Base-by-base conservation (phyloP, 1,140 invertebrate species). In the Cotesia vestalis region DNA sequence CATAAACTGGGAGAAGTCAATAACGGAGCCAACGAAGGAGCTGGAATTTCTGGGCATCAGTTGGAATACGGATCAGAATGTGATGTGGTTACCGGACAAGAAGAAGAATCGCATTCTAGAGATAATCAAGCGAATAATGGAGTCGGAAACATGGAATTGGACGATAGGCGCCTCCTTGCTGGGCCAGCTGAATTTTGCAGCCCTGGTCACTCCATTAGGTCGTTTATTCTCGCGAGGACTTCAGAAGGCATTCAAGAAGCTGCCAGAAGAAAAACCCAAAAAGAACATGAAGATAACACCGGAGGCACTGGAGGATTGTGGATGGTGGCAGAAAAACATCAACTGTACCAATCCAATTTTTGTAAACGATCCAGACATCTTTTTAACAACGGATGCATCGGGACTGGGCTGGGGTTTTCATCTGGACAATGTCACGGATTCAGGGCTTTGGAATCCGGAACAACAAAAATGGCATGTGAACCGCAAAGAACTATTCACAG, bases 331-430 rank as follows among this genome's bases (percentile, higher is more conserved):
- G 27, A 1, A 27, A 27, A 2, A 27, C 27, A 27, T 27, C 27
- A 27, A 27, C 27, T 27, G 27, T 1, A 27, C 27, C 27, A 27
- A 27, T 27, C 27, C 27, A 3, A 27, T 27, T 27, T 27, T 27
- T 27, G 27, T 27, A 27, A 27, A 27, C 27, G 46, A 64, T 2
- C 62, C 75, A 53, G 71, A 73, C 12, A 63, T 75, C 14, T 83
- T 81, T 62, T 12, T 81, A 34, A 71, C 77, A 36, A 80, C 79
- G 57, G 82, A 84, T 69, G 80, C 79, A n/a, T 76, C 80, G 17
- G 76, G 79, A 40, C 20, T 38, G 4, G 80, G 76, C 46, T 79
- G 78, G 80, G 77, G 73, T 8, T 74, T 74, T 17, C 72, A 77
- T 3, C 35, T 80, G 20, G 53, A 80, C 77, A 63, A 78, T 53